Evolutionary conservation across 1,140 invertebrate genomes (phyloP), one percentile per base, ranked within the genome.

Genomic region (Myzus persicae): DNA sequence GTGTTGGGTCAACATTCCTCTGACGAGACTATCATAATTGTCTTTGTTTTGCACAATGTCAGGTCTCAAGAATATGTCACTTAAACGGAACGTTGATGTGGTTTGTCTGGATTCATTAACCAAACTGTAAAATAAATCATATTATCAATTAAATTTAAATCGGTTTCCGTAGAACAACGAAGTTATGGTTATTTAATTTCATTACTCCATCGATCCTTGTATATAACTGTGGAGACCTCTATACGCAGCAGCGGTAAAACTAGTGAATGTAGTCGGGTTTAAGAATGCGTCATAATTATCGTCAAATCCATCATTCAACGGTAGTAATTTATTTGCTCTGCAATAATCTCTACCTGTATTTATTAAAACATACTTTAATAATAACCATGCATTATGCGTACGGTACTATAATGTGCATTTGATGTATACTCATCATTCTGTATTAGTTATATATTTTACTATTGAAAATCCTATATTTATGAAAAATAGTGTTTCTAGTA

Each of bases 1-100:
- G 0, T 96, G 96, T 94, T 98, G 97, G 5, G 96, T 96, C n/a
- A 96, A 95, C 94, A 97, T 95, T 5, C 97, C 97, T 95, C 97
- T 95, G 20, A 94, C n/a, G n/a, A 94, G 87, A n/a, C 90, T 93
- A 76, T 94, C 94, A 36, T 93, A 94, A 31, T 87, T 94, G 31
- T 81, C 81, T 20, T 91, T 81, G 31, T 89, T 54, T n/a, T 94
- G 93, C 36, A 94, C 84, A 42, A 94, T 90, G 14, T 84, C 90
- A 36, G 94, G 89, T 85, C 81, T 93, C 38, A 93, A 94, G 38
- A 90, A 93, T 42, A 42, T 89, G 48, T 94, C 93, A 26, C 93
- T 93, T 67, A 94, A 40, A 31, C 46, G 92, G 26, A 94, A 9
- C 24, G n/a, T 82, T 26, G 36, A 48, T 31, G 93, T 81, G 18